Percentiles rank a stretch among this genome's conserved stretches.
Evolutionary conservation across 2,797 vertebrate species (phyloP).

Genomic region (Antrozous pallidus): DNA sequence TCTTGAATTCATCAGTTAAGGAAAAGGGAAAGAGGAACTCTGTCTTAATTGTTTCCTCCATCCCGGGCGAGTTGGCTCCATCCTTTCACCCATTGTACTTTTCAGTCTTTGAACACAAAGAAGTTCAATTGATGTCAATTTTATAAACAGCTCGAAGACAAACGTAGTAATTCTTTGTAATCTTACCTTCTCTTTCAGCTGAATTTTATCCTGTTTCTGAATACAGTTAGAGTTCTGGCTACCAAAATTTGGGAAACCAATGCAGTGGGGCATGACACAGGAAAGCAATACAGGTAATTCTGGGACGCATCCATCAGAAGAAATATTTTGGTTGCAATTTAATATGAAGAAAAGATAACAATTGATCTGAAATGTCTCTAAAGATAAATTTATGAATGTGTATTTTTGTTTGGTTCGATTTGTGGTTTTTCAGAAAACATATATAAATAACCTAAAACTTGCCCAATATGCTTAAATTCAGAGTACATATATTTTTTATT

Average conservation of each 20-base stretch:
- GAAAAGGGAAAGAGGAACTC: not conserved
- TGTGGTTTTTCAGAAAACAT: not conserved
- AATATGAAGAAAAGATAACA: not conserved
- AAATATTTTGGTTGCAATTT: not conserved
- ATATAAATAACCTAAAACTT: not conserved
- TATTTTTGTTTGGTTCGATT: constrained; percentile 11
- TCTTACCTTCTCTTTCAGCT: constrained; percentile 84
- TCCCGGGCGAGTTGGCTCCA: not conserved
- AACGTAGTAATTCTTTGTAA: constrained; percentile 29
- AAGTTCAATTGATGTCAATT: constrained; percentile 21
- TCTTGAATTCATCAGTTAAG: not conserved
- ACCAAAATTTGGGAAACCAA: constrained; percentile 94
- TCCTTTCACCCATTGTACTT: not conserved
- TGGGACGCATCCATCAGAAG: constrained; percentile 79
- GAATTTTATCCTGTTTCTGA: constrained; percentile 93
- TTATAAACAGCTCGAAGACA: not conserved
- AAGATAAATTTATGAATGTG: not conserved
- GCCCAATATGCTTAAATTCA: not conserved
- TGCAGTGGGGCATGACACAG: constrained; percentile 89
- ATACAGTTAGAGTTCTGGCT: constrained; percentile 91
- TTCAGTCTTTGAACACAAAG: constrained; percentile 16
- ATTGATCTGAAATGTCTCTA: constrained; percentile 10
- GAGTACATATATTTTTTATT: not conserved
- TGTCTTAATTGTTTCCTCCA: not conserved
- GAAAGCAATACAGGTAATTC: constrained; percentile 91